Evolutionary conservation across 2,797 vertebrate genomes (phyloP).

Genomic region (Xiphorhynchus erythropygius): DNA sequence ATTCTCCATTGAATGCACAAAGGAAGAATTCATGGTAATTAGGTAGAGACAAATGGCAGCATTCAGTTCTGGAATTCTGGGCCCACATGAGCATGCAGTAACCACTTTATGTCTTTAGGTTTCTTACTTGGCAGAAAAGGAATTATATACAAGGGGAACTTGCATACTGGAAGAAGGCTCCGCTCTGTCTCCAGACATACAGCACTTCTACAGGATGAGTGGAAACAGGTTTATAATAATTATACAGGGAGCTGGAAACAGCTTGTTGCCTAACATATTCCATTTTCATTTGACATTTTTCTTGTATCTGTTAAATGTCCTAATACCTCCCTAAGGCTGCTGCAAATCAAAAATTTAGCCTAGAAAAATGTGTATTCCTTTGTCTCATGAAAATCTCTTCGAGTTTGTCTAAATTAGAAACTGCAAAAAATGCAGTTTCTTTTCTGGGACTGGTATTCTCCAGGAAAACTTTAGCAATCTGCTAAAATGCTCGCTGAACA

Average conservation of each 20-base stretch:
- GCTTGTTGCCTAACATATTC: background rate
- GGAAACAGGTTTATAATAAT: constrained; percentile 29
- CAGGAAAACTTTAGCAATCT: background rate
- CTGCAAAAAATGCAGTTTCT: background rate
- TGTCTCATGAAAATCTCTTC: background rate
- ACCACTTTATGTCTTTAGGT: constrained; percentile 6
- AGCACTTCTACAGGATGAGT: constrained; percentile 19
- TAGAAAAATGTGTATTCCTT: background rate
- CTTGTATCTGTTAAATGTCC: background rate
- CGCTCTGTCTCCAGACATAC: constrained; percentile 15
- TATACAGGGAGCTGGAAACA: background rate
- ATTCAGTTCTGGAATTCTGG: constrained; percentile 41
- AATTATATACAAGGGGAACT: constrained; percentile 37
- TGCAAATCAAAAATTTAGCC: background rate
- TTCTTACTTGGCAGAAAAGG: constrained; percentile 31
- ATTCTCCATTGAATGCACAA: constrained; percentile 18
- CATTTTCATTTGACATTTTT: constrained; percentile 12
- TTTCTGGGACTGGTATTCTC: background rate
- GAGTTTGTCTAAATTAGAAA: background rate
- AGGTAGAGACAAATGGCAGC: constrained; percentile 43
- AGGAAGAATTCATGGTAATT: constrained; percentile 51
- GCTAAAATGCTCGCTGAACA: background rate
- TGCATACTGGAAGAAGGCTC: constrained; percentile 9
- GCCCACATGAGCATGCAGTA: background rate
- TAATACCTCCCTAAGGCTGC: background rate